Conservation (phyloP, 2,888 invertebrate genomes). For the Shargacucullia verbasci region DNA sequence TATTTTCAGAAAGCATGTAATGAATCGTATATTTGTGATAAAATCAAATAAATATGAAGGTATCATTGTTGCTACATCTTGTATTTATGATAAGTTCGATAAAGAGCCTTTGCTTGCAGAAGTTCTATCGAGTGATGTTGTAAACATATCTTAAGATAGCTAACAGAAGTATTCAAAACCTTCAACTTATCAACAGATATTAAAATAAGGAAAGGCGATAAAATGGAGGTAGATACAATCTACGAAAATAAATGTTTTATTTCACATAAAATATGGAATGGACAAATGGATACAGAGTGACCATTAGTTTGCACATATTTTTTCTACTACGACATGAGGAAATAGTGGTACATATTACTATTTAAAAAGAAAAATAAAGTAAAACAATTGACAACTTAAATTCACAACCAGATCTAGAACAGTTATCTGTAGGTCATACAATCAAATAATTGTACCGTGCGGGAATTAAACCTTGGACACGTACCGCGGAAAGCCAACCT, state of each 20-base stretch:
- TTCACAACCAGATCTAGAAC: too few species aligned
- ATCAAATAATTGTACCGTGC: too few species aligned
- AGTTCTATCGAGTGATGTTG: constrained; percentile 29
- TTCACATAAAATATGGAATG: too few species aligned
- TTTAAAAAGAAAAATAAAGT: too few species aligned
- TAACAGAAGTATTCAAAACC: constrained; percentile 45
- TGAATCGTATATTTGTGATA: constrained; percentile 9
- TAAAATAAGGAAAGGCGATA: constrained; percentile 16
- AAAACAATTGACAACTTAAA: too few species aligned
- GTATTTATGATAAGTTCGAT: constrained; percentile 30
- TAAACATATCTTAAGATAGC: constrained; percentile 34
- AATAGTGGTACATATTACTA: too few species aligned
- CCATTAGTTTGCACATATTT: too few species aligned
- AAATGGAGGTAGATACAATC: constrained; percentile 10
- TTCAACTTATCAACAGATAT: constrained; percentile 37
- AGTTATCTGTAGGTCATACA: too few species aligned
- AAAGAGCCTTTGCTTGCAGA: constrained; percentile 20
- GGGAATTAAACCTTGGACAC: too few species aligned
- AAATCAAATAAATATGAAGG: constrained; percentile 15
- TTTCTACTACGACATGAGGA: too few species aligned
- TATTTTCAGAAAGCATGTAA: not conserved
- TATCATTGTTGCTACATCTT: constrained; percentile 42
- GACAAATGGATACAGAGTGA: too few species aligned
- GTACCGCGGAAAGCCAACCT: too few species aligned
- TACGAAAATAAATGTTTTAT: not conserved